A percentile compares a stretch with the other conserved stretches of the same genome.
Conservation (phyloP, 2,113 vertebrate species). For the Anoplopoma fimbria region DNA sequence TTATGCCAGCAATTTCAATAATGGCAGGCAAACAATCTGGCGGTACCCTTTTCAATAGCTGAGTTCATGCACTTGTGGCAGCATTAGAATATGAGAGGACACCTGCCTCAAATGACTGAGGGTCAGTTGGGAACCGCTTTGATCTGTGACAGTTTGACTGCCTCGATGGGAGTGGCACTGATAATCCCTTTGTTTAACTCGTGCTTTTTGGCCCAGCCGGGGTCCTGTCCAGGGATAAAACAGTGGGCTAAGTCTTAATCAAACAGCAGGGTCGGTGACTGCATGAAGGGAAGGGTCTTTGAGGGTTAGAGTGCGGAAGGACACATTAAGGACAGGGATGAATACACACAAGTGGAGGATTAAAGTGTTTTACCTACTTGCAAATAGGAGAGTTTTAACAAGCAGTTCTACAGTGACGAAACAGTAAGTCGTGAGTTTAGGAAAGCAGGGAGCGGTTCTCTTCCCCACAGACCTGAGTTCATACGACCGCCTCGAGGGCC, state of each 20-base stretch:
- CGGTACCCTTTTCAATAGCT: conserved; percentile 23
- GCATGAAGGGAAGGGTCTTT: conserved; percentile 76
- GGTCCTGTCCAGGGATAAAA: conserved; percentile 89
- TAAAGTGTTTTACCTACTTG: conserved; percentile 78
- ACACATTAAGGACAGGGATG: conserved; percentile 77
- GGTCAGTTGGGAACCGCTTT: conserved; percentile 86
- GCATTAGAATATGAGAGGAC: conserved; percentile 82
- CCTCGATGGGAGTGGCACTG: conserved; percentile 87
- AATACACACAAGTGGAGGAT: conserved; percentile 81
- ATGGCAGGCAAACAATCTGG: conserved; percentile 28
- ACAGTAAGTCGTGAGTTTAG: conserved; percentile 54
- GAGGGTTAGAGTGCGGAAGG: conserved; percentile 77
- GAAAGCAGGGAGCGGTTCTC: conserved; percentile 47
- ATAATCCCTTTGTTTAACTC: conserved; percentile 94
- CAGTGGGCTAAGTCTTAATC: conserved; percentile 91
- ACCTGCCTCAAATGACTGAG: conserved; percentile 87
- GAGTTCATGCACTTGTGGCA: conserved; percentile 74
- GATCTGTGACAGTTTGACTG: conserved; percentile 91
- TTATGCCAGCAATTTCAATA: not conserved
- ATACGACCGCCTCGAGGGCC: conserved; percentile 4
- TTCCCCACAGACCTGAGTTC: conserved; percentile 33
- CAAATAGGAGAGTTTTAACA: conserved; percentile 74
- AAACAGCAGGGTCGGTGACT: conserved; percentile 83
- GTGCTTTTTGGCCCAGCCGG: conserved; percentile 90
- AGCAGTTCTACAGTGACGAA: conserved; percentile 39